Base-by-base conservation (phyloP, 37 sponge, comb jelly and placozoan genomes). In the Aphrocallistes beatrix region DNA sequence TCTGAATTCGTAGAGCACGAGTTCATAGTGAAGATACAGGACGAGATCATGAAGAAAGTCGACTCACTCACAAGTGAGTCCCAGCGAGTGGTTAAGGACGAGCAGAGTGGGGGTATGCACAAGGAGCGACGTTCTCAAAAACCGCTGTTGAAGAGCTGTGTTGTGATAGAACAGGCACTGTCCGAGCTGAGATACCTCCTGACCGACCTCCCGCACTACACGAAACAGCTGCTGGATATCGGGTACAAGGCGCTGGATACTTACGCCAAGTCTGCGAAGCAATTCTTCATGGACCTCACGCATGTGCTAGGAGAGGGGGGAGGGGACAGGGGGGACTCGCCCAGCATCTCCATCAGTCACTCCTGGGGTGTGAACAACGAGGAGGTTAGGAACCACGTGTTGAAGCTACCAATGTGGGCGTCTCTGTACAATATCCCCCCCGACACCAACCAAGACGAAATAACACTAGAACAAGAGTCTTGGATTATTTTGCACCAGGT, bases 171-270 rank as follows among this genome's bases (percentile, higher is more conserved):
- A 88, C 82, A 89, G 39, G 36, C 88, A 49, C 83, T 94, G 40
- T 88, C 87, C 28, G 91, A 93, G 23, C 82, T 97, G 69, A 85
- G 84, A 28, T 81, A 86, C 51, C 88, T 97, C 75, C 90, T 93
- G 86, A 82, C 49, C 17, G 89, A 91, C 36, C 91, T 97, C 36
- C 93, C 95, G 0, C 75, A 83, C 51, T 97, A 97, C 87, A 86
- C 94, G 19, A 38, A 82, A 37, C 69, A 90, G 38, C 93, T 97
- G 84, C 90, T 94, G 37, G 51, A 32, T 0, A 90, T 94, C 34
- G 84, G 89, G 38, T 48, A 42, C 45, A 51, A 88, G 8, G 86
- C 94, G 0, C 88, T 94, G 23, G 45, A 69, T 19, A 81, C 39
- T 3, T 97, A 91, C 81, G 47, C 49, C 8, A 91, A 60, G 75